Evolutionary conservation across 2,113 vertebrate genomes (phyloP).

Genomic region (Dendrocopos noguchii): DNA sequence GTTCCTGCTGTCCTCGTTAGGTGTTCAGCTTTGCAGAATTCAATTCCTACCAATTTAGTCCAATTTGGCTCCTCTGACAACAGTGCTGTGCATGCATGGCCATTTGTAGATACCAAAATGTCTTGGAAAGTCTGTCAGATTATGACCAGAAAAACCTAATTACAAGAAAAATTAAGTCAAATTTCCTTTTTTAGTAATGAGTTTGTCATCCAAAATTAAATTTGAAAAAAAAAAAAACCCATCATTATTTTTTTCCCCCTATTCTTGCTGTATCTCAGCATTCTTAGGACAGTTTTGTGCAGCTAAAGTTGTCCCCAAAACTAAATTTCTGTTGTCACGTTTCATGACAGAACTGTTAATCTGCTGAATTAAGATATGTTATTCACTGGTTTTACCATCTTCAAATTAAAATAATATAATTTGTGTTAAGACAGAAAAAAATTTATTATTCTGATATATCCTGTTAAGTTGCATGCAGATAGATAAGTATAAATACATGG

Average conservation of each 20-base stretch:
- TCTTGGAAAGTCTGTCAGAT: background rate
- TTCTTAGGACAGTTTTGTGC: background rate
- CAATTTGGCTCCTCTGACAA: slow-evolving; percentile 13
- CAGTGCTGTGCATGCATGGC: background rate
- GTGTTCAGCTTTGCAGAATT: background rate
- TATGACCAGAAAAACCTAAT: background rate
- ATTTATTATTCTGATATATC: background rate
- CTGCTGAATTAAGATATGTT: background rate
- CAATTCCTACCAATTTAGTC: background rate
- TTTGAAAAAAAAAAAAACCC: background rate
- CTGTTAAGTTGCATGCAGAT: background rate
- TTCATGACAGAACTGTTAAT: background rate
- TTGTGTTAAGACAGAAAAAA: background rate
- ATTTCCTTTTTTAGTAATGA: background rate
- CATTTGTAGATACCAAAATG: background rate
- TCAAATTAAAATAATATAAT: background rate
- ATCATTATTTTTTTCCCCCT: background rate
- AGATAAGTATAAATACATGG: background rate
- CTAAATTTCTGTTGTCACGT: background rate
- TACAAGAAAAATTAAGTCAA: background rate
- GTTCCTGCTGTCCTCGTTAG: background rate
- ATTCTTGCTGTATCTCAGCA: background rate
- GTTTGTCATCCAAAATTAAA: background rate
- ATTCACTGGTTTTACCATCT: background rate
- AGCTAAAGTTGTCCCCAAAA: background rate